Evolutionary conservation across 2,888 invertebrate genomes (phyloP), one percentile per base, ranked within the genome.

Genomic region (Ennomos quercinarius): DNA sequence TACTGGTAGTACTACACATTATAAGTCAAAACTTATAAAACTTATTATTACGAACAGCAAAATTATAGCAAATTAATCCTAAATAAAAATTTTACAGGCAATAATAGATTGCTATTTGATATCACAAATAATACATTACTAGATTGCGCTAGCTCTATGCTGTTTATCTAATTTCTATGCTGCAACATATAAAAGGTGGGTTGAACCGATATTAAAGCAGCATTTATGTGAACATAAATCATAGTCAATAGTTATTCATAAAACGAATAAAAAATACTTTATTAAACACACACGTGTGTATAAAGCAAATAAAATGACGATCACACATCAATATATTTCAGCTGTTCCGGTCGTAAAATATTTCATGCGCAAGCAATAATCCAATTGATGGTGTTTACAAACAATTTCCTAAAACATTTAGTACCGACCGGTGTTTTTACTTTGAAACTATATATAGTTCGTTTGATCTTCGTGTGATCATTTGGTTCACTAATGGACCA

Each of bases 371-470:
- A 72, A 39, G 68, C 66, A 67, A 71, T 71, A 69, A 60, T 77
- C 76, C 66, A 72, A 71, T 71, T 71, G 70, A 74, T 73, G 61
- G 63, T 86, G 84, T 85, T 85, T 86, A 86, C 76, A 72, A 81
- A 81, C 77, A 82, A 55, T 86, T 86, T 85, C 84, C 76, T 72
- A 80, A 81, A 83, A 80, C 82, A 83, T 85, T 84, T 81, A 81
- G 59, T 80, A 73, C 71, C 63, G 77, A 72, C 75, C 73, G 74
- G 73, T 34, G 53, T 62, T 72, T 72, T 67, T 66, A 81, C 84
- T 83, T 78, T 78, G 79, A 79, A 78, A 75, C 71, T 70, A 76
- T 75, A 83, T 83, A 81, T 84, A 77, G 83, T 77, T 67, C 75
- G 84, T 88, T 89, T 89, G 88, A 88, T 88, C 81, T 82, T 68